Base-by-base conservation (phyloP, 92 coral and sea anemone species). In the Blastomussa wellsi region DNA sequence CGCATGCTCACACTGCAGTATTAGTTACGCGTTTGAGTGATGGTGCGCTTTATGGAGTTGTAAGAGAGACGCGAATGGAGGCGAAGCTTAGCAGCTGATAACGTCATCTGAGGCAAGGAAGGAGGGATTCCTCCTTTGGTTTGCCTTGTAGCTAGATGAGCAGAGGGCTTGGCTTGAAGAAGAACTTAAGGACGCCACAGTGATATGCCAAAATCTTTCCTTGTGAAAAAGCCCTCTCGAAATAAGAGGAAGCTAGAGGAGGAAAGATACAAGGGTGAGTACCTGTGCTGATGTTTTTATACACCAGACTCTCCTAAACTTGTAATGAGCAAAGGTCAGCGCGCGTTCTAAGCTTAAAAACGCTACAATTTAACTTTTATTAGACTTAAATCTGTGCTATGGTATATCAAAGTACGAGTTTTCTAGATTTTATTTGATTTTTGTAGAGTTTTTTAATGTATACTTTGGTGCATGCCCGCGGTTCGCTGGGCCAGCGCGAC, bases 171-270 rank as follows among this genome's bases (percentile, higher is more conserved):
- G 86, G 86, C 3, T 32, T 59, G 74, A 74, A 73, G 64, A 42
- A 48, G 78, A 57, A 49, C 29, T 42, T 49, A 64, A 81, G 88
- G 69, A 80, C 70, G 82, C 74, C 76, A 71, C 57, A 72, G 92
- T 87, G 98, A 88, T 76, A 96, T 96, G 99, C 99, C 99, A 79
- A 95, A 91, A 80, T 96, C 99, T 79, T 96, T 96, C 91, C 95
- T 96, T 70, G 98, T 96, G 81, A 96, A 96, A 90, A 94, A 96
- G 64, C 84, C 87, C 78, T 89, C 88, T 76, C 89, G 94, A 74
- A 90, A 66, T 72, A 91, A 91, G 88, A 88, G 94, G 82, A 73
- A 72, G 52, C 79, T 87, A 76, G 88, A 91, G 74, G 91, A 93
- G 77, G 95, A 94, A 16, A 52, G 35, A 77, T 68, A 81, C 36